Evolutionary conservation across 2,888 invertebrate genomes (phyloP).

Genomic region (Hypolimnas misippus): DNA sequence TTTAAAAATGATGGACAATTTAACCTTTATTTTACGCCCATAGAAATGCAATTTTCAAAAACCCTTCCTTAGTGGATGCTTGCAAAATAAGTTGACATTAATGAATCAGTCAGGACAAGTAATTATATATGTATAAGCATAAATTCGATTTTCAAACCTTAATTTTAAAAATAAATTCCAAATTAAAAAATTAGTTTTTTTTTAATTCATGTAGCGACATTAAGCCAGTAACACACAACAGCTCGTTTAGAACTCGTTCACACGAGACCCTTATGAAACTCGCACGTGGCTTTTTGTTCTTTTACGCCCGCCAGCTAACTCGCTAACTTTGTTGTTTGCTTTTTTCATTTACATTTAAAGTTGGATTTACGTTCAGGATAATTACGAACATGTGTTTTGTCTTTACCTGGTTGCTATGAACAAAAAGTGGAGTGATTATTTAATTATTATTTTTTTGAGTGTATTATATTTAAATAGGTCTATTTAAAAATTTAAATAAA

Average conservation of each 20-base stretch:
- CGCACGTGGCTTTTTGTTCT: conserved; percentile 42
- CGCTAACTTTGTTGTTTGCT: conserved; percentile 34
- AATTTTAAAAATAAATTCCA: no score
- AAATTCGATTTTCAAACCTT: no score
- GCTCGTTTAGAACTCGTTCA: conserved; percentile 60
- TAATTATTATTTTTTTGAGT: neutral
- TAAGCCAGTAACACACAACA: conserved; percentile 19
- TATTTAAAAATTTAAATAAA: no score
- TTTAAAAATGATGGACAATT: no score
- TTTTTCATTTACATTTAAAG: conserved; percentile 38
- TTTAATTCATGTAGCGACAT: neutral
- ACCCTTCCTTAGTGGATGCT: no score
- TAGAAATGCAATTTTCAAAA: no score
- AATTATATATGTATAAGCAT: no score
- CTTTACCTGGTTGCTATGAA: conserved; percentile 16
- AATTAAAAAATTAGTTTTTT: neutral
- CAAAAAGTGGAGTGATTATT: neutral
- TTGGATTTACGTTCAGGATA: conserved; percentile 20
- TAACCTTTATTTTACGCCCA: no score
- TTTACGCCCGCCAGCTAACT: conserved; percentile 40
- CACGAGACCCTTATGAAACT: conserved; percentile 52
- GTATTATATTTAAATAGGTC: neutral
- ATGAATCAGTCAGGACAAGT: no score
- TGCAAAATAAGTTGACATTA: no score
- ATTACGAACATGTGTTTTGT: conserved; percentile 33